phyloP scores from a whole-genome alignment of 2,113 vertebrate genomes.

The Epinephelus lanceolatus region DNA sequence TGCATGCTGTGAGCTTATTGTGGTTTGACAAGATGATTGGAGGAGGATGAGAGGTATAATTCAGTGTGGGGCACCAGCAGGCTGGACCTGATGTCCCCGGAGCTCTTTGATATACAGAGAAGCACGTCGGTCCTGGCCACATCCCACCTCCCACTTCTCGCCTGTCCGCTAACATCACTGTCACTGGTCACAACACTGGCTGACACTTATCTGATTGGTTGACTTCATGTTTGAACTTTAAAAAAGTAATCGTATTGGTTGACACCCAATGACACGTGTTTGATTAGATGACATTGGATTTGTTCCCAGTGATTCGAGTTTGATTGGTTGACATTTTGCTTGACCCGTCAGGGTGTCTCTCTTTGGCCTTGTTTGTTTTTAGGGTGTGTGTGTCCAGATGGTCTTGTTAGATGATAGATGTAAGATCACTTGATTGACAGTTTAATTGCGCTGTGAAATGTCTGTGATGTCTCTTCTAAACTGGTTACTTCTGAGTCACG shows the following conservation, averaged over 20 bases:
- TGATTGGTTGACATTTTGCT: constrained; percentile 57
- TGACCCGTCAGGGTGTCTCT: constrained; percentile 40
- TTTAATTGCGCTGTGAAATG: constrained; percentile 61
- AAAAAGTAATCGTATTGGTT: constrained; percentile 58
- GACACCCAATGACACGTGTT: constrained; percentile 54
- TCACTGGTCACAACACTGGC: constrained; percentile 32
- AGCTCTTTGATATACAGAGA: constrained; percentile 70
- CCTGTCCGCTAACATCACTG: constrained; percentile 59
- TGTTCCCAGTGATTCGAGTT: constrained; percentile 36
- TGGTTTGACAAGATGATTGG: constrained; percentile 46
- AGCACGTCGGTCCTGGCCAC: constrained; percentile 25
- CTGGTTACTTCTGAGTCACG: constrained; percentile 19
- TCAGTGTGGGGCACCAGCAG: constrained; percentile 38
- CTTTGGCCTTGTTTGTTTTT: constrained; percentile 61
- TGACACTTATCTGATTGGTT: constrained; percentile 64
- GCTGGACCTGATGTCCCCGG: constrained; percentile 37
- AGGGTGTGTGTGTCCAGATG: background rate
- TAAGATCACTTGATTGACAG: constrained; percentile 49
- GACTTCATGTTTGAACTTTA: constrained; percentile 66
- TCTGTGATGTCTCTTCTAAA: constrained; percentile 41
- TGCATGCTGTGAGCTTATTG: constrained; percentile 15
- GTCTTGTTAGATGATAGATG: constrained; percentile 22
- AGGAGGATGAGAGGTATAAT: constrained; percentile 42
- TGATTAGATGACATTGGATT: constrained; percentile 53
- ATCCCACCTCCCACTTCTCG: constrained; percentile 29